Base-by-base conservation (phyloP, 2,113 vertebrate genomes). In the Daphoenositta chrysoptera region DNA sequence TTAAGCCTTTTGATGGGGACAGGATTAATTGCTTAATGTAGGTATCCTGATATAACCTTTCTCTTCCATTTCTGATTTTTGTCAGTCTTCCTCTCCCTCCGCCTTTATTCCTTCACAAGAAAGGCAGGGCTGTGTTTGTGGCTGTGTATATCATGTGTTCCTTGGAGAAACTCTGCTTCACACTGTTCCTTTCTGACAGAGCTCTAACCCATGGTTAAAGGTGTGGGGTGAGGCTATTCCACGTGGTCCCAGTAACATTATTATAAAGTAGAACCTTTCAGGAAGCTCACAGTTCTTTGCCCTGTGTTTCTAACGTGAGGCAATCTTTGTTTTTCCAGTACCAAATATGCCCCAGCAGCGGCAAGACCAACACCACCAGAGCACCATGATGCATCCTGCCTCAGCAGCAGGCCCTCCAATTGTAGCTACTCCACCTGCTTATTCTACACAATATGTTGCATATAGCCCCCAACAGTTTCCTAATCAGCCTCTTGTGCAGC, bases 391-490 rank as follows among this genome's bases (percentile, higher is more conserved):
- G 99, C 99, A 99, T 87, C 98, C 99, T 30, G 99, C 98, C 28
- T 99, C 99, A 2, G 99, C 99, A 40, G 99, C 99, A 31, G 99
- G 99, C 68, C 99, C 99, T 1, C 99, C 99, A 21, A 99, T 99
- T 47, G 99, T 99, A 96, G 99, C 99, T 85, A 99, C 94, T 5
- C 99, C 97, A 83, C 99, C 99, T 10, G 99, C 98, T 69, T 99
- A 99, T 91, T 98, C 99, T 47, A 96, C 99, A 39, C 99, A 99
- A 78, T 99, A 99, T 75, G 99, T 99, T 89, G 98, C 99, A 88
- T 99, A 99, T 96, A 99, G 98, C 95, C 99, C 99, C 35, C 99
- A 99, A 90, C 99, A 99, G 98, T 99, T 99, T 97, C 97, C 99
- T 93, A 99, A 98, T 96, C 99, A 99, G 96, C 99, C 98, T 39